phyloP scores from a whole-genome alignment of 2,888 invertebrate species.

The Sicus ferrugineus region DNA sequence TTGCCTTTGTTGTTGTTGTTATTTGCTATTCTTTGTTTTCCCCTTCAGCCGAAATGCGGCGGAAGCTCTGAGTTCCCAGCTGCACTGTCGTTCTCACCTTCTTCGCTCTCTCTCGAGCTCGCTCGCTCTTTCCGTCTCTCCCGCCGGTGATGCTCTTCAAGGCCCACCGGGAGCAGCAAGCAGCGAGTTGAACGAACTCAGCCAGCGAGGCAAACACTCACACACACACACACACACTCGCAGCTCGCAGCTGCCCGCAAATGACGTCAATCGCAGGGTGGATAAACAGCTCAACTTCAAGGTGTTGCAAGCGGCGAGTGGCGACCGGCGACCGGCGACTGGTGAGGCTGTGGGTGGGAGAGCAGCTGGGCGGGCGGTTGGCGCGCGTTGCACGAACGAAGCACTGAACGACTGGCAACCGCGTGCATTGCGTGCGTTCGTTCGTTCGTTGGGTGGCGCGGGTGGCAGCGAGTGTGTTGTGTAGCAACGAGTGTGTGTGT shows the following conservation, averaged over 20 bases:
- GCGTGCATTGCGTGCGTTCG: not conserved
- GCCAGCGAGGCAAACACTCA: conserved; percentile 13
- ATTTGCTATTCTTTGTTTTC: not conserved
- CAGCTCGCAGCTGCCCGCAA: conserved; percentile 3
- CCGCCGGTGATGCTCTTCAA: not conserved
- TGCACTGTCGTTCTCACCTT: not conserved
- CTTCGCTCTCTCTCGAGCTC: not conserved
- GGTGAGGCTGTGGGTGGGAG: not conserved
- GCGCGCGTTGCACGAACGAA: too few relatives aligned
- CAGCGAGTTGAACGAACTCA: conserved; percentile 15
- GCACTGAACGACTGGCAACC: conserved; percentile 16
- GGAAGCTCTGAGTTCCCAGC: not conserved
- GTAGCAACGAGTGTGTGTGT: too few relatives aligned
- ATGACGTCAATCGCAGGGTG: conserved; percentile 25
- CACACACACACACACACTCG: too few relatives aligned
- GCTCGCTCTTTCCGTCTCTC: not conserved
- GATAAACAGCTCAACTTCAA: not conserved
- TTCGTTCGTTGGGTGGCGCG: too few relatives aligned
- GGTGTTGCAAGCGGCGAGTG: not conserved
- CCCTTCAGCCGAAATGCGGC: not conserved
- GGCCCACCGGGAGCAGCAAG: not conserved
- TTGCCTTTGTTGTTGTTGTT: not conserved
- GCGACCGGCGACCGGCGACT: not conserved
- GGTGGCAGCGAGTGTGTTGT: too few relatives aligned
- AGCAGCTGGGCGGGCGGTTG: not conserved